phyloP scores from a whole-genome alignment of 2,888 invertebrate species.

The Polylopha cassiicola region DNA sequence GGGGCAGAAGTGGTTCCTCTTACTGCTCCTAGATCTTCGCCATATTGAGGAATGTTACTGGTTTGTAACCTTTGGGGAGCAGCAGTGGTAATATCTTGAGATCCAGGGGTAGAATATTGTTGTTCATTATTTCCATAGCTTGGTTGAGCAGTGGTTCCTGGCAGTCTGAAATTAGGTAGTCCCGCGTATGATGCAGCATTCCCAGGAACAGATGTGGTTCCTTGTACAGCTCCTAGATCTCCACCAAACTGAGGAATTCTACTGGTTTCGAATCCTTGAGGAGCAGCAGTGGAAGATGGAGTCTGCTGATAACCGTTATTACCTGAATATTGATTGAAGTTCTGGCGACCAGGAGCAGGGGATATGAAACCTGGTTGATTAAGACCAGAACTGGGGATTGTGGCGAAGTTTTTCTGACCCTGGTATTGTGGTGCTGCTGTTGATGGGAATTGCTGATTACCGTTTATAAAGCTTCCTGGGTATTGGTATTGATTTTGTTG shows the following conservation, averaged over 20 bases:
- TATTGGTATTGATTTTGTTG: slow-evolving; percentile 10
- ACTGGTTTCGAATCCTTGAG: no score
- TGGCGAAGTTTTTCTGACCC: neutral
- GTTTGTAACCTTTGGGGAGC: no score
- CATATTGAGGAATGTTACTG: no score
- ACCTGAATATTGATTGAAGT: neutral
- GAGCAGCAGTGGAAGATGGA: neutral
- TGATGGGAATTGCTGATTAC: slow-evolving; percentile 1
- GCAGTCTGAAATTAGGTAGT: neutral
- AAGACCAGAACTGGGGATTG: slow-evolving; percentile 6
- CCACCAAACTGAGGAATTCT: no score
- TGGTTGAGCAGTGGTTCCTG: neutral
- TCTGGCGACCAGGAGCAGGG: neutral
- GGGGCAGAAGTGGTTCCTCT: neutral
- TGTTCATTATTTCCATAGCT: slow-evolving; percentile 4
- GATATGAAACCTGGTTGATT: neutral
- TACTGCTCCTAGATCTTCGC: no score
- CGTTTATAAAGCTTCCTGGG: no score
- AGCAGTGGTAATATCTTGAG: no score
- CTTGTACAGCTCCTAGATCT: neutral
- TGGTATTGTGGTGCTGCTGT: slow-evolving; percentile 5
- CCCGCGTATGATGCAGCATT: neutral
- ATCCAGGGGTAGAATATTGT: neutral
- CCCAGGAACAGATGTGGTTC: neutral
- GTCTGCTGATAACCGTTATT: neutral